Evolutionary conservation across 2,797 vertebrate species (phyloP).

Genomic region (Rhabdomys pumilio): DNA sequence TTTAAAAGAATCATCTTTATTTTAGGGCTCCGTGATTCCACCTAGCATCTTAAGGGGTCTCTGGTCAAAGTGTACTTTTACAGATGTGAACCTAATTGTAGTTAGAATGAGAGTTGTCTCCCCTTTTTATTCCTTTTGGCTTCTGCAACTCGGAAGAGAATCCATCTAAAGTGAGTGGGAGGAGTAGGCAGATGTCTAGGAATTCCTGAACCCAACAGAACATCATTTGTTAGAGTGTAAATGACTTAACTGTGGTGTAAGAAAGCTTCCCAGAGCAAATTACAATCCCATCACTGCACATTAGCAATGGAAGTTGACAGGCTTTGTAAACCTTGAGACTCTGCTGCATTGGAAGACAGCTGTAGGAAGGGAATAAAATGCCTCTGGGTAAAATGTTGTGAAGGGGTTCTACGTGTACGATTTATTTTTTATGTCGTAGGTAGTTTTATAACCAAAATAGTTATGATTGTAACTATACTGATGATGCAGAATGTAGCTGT

Average conservation of each 20-base stretch:
- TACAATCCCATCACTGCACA: constrained; percentile 70
- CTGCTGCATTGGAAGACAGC: constrained; percentile 63
- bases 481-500: not conserved
- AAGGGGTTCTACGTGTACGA: constrained; percentile 15
- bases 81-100: constrained; percentile 3
- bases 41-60: not conserved
- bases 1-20: constrained; percentile 4
- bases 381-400: constrained; percentile 53
- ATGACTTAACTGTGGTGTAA: constrained; percentile 68
- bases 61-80: constrained; percentile 47
- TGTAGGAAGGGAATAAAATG: constrained; percentile 62
- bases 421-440: constrained; percentile 27
- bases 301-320: constrained; percentile 77
- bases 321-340: constrained; percentile 75
- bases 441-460: constrained; percentile 54
- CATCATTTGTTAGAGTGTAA: constrained; percentile 65
- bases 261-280: constrained; percentile 72
- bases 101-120: not conserved
- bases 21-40: not conserved
- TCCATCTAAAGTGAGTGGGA: constrained; percentile 10
- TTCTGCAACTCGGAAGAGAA: constrained; percentile 21
- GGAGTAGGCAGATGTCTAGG: not conserved
- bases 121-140: not conserved
- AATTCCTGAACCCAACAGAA: constrained; percentile 67
- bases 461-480: not conserved